Conservation (phyloP, 2,113 vertebrate genomes). For the Melanocharis versteri region DNA sequence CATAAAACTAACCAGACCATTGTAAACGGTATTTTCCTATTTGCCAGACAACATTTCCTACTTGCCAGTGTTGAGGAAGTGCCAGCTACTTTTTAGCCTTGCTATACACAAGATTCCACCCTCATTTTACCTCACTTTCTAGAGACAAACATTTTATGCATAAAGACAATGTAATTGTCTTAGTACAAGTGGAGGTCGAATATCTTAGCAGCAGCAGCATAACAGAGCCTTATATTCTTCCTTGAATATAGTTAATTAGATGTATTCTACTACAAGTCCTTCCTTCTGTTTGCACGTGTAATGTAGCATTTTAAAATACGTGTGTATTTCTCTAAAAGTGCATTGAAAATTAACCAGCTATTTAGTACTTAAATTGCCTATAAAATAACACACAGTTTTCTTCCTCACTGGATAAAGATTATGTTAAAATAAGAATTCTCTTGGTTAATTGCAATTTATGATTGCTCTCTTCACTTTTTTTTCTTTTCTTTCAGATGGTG, state of each 20-base stretch:
- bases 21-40: not conserved
- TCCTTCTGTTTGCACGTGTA: not conserved
- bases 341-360: not conserved
- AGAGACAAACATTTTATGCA: not conserved
- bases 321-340: not conserved
- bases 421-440: not conserved
- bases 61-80: not conserved
- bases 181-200: not conserved
- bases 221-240: not conserved
- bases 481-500: slow-evolving; percentile 75
- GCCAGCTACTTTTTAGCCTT: not conserved
- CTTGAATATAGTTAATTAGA: not conserved
- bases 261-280: not conserved
- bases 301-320: not conserved
- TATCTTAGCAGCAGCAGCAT: not conserved
- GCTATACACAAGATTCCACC: not conserved
- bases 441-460: not conserved
- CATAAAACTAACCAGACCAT: not conserved
- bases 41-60: not conserved
- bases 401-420: not conserved
- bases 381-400: not conserved
- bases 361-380: not conserved
- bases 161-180: not conserved
- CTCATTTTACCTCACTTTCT: not conserved
- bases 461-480: not conserved